Base-by-base conservation (phyloP, 1,140 invertebrate species). In the Tetramorium alpestre region DNA sequence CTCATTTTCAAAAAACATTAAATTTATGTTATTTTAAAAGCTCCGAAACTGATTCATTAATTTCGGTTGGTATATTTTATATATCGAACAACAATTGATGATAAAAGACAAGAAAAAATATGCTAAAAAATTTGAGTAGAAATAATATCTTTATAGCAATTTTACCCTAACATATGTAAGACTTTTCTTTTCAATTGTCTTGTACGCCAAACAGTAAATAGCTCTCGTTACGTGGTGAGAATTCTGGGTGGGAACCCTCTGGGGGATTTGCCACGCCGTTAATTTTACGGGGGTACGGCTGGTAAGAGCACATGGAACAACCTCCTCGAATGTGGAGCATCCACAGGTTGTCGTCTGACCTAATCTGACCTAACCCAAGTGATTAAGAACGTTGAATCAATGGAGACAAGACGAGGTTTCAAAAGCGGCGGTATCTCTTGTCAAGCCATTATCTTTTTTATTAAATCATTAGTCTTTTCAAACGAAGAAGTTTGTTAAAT, bases 291-390 rank as follows among this genome's bases (percentile, higher is more conserved):
- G 80, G 51, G 56, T 73, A 73, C 47, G 22, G 16, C 18, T 72
- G 65, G 49, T 69, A 67, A 72, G 80, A 47, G 41, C 80, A 72
- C 67, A 60, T 47, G 60, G 80, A 73, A 86, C 87, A 86, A 88
- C 44, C 73, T 69, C 64, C 75, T 88, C 65, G 85, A 86, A 85
- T 65, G 64, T 69, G 33, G 51, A 86, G 73, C 72, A 86, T 88
- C 87, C 67, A 86, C 78, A 88, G 85, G 87, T 88, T 88, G 85
- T 88, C 87, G 75, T 80, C 65, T 72, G 84, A 70, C 69, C 75
- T 62, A 73, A 86, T 72, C 54, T 60, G 56, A 75, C 78, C 49
- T 77, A 70, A 47, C 73, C 16, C 62, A 65, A 86, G 77, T 88
- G 64, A 88, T 88, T 88, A 88, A 86, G 77, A 33, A 38, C 51